Percentiles rank a stretch among this genome's conserved stretches.
Conservation (phyloP, 64 coral and sea anemone species). For the Montipora foliosa region DNA sequence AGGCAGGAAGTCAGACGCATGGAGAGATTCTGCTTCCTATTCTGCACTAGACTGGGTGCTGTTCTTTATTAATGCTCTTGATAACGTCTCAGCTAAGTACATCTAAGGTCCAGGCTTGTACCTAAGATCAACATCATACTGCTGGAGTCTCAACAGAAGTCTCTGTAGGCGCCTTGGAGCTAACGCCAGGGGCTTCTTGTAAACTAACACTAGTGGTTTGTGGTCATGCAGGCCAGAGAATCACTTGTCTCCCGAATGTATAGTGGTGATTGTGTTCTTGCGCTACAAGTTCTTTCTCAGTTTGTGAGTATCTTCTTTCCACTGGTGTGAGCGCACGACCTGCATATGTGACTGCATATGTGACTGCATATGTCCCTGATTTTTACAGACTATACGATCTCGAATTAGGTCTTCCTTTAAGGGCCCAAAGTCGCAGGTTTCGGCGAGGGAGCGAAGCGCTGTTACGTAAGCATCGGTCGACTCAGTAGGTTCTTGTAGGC, state of each 20-base stretch:
- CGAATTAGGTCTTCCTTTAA: neutral
- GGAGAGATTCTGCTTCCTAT: no score
- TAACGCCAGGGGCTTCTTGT: neutral
- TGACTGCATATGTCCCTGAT: neutral
- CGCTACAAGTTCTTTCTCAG: neutral
- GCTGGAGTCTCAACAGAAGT: no score
- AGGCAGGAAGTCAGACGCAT: neutral
- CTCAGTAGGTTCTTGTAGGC: neutral
- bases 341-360: neutral
- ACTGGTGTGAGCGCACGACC: neutral
- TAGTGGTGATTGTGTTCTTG: neutral
- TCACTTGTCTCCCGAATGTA: neutral
- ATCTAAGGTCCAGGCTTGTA: neutral
- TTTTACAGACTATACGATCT: slow-evolving; percentile 34
- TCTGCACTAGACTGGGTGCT: neutral
- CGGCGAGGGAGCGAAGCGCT: slow-evolving; percentile 32
- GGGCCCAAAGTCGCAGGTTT: neutral
- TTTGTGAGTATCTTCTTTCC: neutral
- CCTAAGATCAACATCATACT: no score
- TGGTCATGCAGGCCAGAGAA: neutral
- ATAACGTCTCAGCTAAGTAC: neutral
- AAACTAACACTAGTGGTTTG: neutral
- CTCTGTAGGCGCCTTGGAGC: neutral
- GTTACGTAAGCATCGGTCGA: neutral
- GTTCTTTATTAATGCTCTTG: neutral